A percentile compares a stretch with the other conserved stretches of the same genome.
Evolutionary conservation across 2,888 invertebrate genomes (phyloP).

Genomic region (Cheilosia pagana): DNA sequence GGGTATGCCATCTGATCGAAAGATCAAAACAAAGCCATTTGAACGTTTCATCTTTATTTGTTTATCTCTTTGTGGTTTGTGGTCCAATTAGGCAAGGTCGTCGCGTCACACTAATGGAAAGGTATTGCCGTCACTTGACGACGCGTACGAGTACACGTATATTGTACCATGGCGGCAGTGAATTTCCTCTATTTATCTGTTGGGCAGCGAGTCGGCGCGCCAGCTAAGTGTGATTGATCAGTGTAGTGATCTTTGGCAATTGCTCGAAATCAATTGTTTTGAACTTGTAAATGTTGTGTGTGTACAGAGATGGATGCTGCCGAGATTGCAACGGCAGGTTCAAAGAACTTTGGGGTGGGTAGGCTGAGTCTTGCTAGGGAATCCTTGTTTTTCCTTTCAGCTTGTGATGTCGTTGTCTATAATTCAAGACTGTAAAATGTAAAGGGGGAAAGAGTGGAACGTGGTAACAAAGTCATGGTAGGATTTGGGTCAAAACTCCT

Average conservation of each 20-base stretch:
- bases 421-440: no score
- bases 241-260: constrained; percentile 48
- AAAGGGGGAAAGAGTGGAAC: no score
- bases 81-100: constrained; percentile 72
- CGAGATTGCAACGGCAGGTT: background rate
- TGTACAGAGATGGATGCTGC: background rate
- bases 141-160: no score
- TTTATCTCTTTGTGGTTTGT: constrained; percentile 60
- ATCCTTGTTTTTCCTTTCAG: no score
- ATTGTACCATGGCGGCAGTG: constrained; percentile 39
- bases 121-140: constrained; percentile 58
- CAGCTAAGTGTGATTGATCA: constrained; percentile 59
- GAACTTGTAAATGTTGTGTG: background rate
- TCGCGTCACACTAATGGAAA: constrained; percentile 55
- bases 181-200: constrained; percentile 29
- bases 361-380: no score
- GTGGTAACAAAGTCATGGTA: no score
- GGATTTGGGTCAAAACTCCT: no score
- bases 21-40: constrained; percentile 27
- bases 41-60: constrained; percentile 52
- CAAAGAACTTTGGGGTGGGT: background rate
- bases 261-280: constrained; percentile 8
- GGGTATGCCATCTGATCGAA: background rate
- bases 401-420: no score
- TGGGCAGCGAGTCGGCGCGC: background rate